A percentile compares a stretch with the other conserved stretches of the same genome.
Evolutionary conservation across 2,888 invertebrate genomes (phyloP).

Genomic region (Lasioglossum malachurum): DNA sequence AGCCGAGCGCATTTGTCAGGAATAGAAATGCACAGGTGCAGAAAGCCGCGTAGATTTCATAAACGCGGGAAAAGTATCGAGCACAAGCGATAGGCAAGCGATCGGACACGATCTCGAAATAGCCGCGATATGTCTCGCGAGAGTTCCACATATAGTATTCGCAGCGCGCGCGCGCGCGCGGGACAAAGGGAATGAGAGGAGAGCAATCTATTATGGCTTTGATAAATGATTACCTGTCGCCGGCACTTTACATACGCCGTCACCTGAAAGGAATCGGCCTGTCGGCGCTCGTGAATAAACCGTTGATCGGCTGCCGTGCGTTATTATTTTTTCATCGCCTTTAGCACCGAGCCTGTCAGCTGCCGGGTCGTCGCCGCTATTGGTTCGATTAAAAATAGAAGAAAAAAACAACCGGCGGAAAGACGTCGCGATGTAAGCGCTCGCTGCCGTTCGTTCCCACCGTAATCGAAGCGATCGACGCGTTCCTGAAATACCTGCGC

Average conservation of each 20-base stretch:
- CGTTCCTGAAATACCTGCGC: background rate
- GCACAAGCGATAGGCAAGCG: background rate
- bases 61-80: background rate
- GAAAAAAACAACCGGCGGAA: background rate
- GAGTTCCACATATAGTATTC: background rate
- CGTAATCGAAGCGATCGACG: background rate
- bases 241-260: constrained; percentile 1
- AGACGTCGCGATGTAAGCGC: constrained; percentile 1
- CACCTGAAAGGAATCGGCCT: background rate
- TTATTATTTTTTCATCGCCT: constrained; percentile 53
- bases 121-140: background rate
- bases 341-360: constrained; percentile 40
- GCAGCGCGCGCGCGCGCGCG: background rate
- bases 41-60: background rate
- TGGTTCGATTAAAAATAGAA: constrained; percentile 35
- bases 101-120: background rate
- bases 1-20: background rate
- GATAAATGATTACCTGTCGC: constrained; percentile 12
- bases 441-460: background rate
- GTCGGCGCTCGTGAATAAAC: constrained; percentile 33
- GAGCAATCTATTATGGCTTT: background rate
- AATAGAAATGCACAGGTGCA: background rate
- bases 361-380: constrained; percentile 46
- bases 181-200: background rate
- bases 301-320: constrained; percentile 6